Evolutionary conservation across 2,113 vertebrate genomes (phyloP), one percentile per base, ranked within the genome.

Genomic region (Haliaeetus leucogaster): DNA sequence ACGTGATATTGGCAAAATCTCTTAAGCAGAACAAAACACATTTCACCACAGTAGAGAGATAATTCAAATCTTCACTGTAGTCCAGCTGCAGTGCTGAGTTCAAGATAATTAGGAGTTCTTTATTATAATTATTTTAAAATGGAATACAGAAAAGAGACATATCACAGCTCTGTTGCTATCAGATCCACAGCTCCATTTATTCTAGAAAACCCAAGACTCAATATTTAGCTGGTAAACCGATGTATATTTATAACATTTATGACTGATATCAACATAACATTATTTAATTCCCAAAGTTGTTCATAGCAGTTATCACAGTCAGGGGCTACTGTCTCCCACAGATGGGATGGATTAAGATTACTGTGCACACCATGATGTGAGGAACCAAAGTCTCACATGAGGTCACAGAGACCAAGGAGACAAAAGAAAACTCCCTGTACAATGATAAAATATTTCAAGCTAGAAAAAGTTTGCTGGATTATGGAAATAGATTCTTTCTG

Each of bases 401-500:
- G 83, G 73, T 76, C 86, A 85, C 53, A 62, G 50, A 94, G n/a
- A 80, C 38, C 20, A 82, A 50, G 61, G 43, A 91, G n/a, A 84
- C 65, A 78, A 89, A 86, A 53, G 34, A 82, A 84, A 91, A 40
- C 36, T 77, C 50, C 23, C 70, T 70, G 19, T 66, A 52, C 20
- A 80, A 52, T 16, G 16, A 72, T 50, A 77, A 93, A 76, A 87
- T 72, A 87, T 48, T 95, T 94, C 73, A 65, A 91, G 83, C 34
- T 62, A 58, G 66, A 62, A 81, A 91, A 94, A 91, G 61, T 94
- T 93, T 84, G 38, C 73, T 5, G 7, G 56, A 91, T 95, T 97
- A 91, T 87, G 84, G 81, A 91, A 91, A 94, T 88, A 56, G 29
- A 70, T 88, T 93, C 20, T 93, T 96, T 70, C 91, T 55, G 45